Evolutionary conservation across 1,140 invertebrate species (phyloP).

Genomic region (Pseudomyrmex sp.): DNA sequence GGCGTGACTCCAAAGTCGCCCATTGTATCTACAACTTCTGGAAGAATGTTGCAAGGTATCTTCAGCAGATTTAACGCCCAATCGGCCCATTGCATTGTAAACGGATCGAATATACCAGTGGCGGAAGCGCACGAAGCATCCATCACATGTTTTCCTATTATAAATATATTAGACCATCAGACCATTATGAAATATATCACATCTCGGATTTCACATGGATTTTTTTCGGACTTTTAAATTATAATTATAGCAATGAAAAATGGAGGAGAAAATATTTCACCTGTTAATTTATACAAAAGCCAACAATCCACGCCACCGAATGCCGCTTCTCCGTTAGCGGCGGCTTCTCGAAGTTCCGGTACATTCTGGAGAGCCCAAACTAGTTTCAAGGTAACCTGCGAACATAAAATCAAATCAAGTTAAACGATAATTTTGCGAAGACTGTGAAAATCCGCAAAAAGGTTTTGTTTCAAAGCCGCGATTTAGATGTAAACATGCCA

Average conservation of each 20-base stretch:
- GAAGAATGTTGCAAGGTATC: conserved; percentile 91
- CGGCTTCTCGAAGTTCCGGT: conserved; percentile 87
- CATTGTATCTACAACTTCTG: conserved; percentile 91
- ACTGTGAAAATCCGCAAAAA: neutral
- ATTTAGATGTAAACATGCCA: neutral
- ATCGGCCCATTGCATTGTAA: conserved; percentile 92
- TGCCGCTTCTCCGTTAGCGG: conserved; percentile 88
- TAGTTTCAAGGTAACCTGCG: conserved; percentile 91
- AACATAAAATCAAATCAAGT: neutral
- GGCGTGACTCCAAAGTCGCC: conserved; percentile 90
- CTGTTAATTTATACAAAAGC: conserved; percentile 93
- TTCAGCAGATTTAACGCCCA: conserved; percentile 90
- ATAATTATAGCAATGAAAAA: neutral
- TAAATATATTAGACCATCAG: conserved; percentile 4
- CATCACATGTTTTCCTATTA: conserved; percentile 88
- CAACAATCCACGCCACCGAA: conserved; percentile 98
- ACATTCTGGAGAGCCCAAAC: conserved; percentile 92
- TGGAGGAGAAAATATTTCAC: conserved; percentile 67
- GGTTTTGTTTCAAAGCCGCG: neutral
- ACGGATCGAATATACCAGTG: conserved; percentile 97
- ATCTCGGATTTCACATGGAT: too few relatives aligned
- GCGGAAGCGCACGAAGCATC: conserved; percentile 96
- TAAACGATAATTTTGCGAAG: neutral
- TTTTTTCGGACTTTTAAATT: neutral
- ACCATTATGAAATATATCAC: neutral